These are phyloP conservation scores for Sminthopsis crassicaudata DNA, from an alignment of 2,113 vertebrate species.

Conservation along the genomic window DNA sequence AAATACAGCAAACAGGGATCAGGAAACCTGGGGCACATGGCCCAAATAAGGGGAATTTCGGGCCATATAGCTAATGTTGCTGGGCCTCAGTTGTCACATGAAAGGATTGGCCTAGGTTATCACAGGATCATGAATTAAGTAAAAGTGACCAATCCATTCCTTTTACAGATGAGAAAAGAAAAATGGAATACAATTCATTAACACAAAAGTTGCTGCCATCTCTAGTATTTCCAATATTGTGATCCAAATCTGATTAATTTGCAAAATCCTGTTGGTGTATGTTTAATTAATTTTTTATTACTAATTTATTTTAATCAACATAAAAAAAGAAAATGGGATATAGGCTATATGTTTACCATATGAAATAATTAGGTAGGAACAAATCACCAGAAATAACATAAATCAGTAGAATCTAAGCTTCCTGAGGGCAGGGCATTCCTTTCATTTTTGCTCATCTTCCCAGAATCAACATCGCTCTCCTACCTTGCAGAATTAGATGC, in stretches of 20 bases:
- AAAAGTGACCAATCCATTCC: neutral
- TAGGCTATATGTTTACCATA: neutral
- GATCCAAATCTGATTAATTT: neutral
- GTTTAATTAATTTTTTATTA: neutral
- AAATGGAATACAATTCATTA: neutral
- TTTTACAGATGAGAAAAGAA: neutral
- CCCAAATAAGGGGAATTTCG: neutral
- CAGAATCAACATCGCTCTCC: neutral
- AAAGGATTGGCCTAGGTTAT: neutral
- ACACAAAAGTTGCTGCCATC: neutral
- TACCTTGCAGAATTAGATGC: neutral
- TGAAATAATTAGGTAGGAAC: neutral
- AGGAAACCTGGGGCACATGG: neutral
- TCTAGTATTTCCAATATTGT: neutral
- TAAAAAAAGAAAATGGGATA: conserved; percentile 24
- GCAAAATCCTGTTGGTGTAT: neutral
- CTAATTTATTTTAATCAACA: conserved; percentile 7
- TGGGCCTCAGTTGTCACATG: neutral
- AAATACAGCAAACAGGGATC: neutral
- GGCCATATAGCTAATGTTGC: neutral
- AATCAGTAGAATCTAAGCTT: neutral
- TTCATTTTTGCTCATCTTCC: neutral
- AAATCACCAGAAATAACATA: neutral
- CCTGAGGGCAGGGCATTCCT: neutral
- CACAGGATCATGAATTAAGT: neutral